A percentile compares a stretch with the other conserved stretches of the same genome.
These are phyloP conservation scores for Nesidiocoris tenuis DNA, from an alignment of 2,888 invertebrate genomes.

Conservation along the genomic window DNA sequence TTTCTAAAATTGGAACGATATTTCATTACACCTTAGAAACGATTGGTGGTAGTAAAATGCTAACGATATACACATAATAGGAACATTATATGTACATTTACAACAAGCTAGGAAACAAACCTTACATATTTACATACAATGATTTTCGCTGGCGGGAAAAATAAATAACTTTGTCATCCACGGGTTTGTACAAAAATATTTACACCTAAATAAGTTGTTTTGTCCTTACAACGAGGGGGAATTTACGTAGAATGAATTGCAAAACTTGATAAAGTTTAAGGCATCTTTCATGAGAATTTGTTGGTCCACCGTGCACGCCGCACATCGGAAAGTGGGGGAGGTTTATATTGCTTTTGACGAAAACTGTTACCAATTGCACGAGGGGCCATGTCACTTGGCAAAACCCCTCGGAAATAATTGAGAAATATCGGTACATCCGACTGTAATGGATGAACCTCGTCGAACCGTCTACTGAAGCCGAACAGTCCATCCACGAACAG, in stretches of 20 bases:
- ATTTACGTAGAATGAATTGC: background rate
- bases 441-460: too few relatives aligned
- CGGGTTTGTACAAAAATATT: background rate
- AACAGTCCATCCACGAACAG: too few relatives aligned
- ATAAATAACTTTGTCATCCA: conserved; percentile 9
- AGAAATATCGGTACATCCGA: too few relatives aligned
- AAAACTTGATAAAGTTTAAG: background rate
- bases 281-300: background rate
- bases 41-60: background rate
- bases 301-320: background rate
- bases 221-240: background rate
- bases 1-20: too few relatives aligned
- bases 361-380: too few relatives aligned
- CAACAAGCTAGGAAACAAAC: conserved; percentile 16
- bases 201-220: background rate
- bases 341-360: too few relatives aligned
- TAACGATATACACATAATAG: conserved; percentile 2
- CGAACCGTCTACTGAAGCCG: too few relatives aligned
- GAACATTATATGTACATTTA: conserved; percentile 27
- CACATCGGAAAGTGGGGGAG: background rate
- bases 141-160: background rate
- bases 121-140: conserved; percentile 2
- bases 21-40: background rate
- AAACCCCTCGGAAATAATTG: too few relatives aligned
- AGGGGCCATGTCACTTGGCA: too few relatives aligned